Base-by-base conservation (phyloP, 2,797 vertebrate genomes). In the Mus minutoides region DNA sequence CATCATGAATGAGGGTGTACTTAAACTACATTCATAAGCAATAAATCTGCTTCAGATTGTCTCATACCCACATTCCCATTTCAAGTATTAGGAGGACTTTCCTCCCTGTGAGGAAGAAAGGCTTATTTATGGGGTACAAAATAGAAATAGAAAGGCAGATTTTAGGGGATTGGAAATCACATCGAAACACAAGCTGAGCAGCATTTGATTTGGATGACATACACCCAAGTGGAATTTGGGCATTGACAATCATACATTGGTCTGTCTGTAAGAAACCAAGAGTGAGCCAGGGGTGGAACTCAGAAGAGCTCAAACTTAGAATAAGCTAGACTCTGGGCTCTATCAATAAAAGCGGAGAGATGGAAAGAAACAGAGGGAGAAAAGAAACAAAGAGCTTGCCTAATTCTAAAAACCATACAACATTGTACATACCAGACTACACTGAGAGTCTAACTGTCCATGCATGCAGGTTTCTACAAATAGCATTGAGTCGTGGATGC, bases 101-200 rank as follows among this genome's bases (percentile, higher is more conserved):
- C 34, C 64, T 95, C 78, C 43, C 58, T 46, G 78, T 8, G 92
- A 91, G 79, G 88, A 75, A 79, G 95, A 93, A 87, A 37, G n/a
- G 31, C 43, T 93, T 96, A 79, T 90, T 96, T 88, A 84, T 46
- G 88, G 60, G 54, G 10, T 87, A 46, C 60, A 69, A 96, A 88
- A 95, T 6, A 8, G 92, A 77, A 85, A 22, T 4, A 10, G 71
- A 91, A 90, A 4, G 60, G 49, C 5, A 49, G 64, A 89, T 93
- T 94, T 94, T 73, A 95, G 46, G 17, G 31, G 29, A 12, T 11
- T 88, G 67, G 37, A 88, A 90, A 92, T 87, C 46, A 83, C 16
- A 60, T 49, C 86, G 14, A 78, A 94, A 89, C 31, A 76, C 58
- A 92, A 79, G 16, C 58, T 54, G 56, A 78, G 69, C 89, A 77